Conservation (phyloP, 2,113 vertebrate genomes). For the Arothron firmamentum region DNA sequence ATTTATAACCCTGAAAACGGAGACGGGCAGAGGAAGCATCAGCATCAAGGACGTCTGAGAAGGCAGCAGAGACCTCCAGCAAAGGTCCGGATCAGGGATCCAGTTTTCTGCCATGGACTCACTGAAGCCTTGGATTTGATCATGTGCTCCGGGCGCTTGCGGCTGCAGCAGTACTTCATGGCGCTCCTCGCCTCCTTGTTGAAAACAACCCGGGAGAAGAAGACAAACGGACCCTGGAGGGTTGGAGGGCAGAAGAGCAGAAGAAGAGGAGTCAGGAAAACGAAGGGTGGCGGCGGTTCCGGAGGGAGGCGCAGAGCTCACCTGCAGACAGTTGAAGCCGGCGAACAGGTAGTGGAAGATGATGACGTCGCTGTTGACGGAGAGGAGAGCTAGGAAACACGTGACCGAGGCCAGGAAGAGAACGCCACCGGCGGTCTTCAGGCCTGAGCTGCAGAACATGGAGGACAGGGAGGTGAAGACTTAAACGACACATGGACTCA, state of each 20-base stretch:
- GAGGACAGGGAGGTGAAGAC: slow-evolving; percentile 3
- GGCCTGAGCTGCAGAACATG: slow-evolving; percentile 73
- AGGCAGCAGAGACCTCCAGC: background rate
- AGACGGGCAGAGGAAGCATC: background rate
- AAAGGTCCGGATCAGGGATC: too few relatives aligned
- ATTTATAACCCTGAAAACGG: slow-evolving; percentile 77
- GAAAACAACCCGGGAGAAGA: slow-evolving; percentile 86
- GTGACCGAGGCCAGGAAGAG: slow-evolving; percentile 83
- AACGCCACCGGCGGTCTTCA: slow-evolving; percentile 79
- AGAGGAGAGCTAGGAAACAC: slow-evolving; percentile 86
- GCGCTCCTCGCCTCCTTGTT: slow-evolving; percentile 87
- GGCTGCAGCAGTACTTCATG: slow-evolving; percentile 82
- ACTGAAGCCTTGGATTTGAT: slow-evolving; percentile 88
- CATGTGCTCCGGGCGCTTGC: slow-evolving; percentile 76
- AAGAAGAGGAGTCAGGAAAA: background rate
- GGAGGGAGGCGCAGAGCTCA: slow-evolving; percentile 39
- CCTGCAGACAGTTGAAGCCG: slow-evolving; percentile 86
- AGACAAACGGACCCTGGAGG: slow-evolving; percentile 87
- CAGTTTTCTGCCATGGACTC: slow-evolving; percentile 49
- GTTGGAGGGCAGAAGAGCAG: background rate
- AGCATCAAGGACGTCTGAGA: background rate
- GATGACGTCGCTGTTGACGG: slow-evolving; percentile 89
- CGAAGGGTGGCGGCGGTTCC: background rate
- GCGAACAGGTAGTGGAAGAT: slow-evolving; percentile 94
- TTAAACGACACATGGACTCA: too few relatives aligned